Evolutionary conservation across 2,888 invertebrate genomes (phyloP).

Genomic region (Heliconius erato): DNA sequence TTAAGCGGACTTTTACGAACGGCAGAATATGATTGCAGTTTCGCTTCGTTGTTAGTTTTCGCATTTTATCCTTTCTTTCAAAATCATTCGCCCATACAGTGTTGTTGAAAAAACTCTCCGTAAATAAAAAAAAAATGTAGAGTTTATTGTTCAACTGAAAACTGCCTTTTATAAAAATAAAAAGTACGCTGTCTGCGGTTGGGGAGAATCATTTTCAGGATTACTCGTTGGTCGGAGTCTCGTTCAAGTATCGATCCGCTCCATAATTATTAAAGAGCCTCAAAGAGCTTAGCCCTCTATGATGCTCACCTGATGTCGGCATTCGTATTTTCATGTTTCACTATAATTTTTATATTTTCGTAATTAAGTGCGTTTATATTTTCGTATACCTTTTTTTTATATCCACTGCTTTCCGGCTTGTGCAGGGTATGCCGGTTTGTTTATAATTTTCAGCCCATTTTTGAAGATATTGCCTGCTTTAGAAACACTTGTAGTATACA

Average conservation of each 20-base stretch:
- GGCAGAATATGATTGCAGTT: constrained; percentile 2
- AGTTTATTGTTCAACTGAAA: constrained; percentile 45
- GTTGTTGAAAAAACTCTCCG: constrained; percentile 42
- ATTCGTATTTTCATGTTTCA: constrained; percentile 34
- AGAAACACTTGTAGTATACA: no score
- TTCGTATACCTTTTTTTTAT: not conserved
- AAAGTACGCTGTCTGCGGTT: constrained; percentile 48
- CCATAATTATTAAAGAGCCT: constrained; percentile 63
- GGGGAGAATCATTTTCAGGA: constrained; percentile 56
- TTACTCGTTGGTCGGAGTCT: constrained; percentile 53
- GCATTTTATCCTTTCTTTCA: constrained; percentile 36
- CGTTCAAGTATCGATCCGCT: constrained; percentile 58
- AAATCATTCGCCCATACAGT: constrained; percentile 35
- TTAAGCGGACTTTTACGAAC: not conserved
- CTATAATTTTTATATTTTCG: not conserved
- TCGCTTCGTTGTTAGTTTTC: constrained; percentile 19
- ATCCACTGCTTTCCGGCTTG: not conserved
- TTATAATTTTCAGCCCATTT: no score
- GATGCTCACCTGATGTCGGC: constrained; percentile 41
- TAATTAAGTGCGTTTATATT: not conserved
- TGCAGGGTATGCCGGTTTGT: not conserved
- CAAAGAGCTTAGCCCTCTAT: constrained; percentile 47
- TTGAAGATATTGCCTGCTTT: no score
- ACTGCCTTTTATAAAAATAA: constrained; percentile 48
- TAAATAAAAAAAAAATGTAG: constrained; percentile 39